A percentile compares a stretch with the other conserved stretches of the same genome.
These are phyloP conservation scores for Drosophila yooni DNA, from an alignment of 2,888 invertebrate genomes.

Conservation along the genomic window DNA sequence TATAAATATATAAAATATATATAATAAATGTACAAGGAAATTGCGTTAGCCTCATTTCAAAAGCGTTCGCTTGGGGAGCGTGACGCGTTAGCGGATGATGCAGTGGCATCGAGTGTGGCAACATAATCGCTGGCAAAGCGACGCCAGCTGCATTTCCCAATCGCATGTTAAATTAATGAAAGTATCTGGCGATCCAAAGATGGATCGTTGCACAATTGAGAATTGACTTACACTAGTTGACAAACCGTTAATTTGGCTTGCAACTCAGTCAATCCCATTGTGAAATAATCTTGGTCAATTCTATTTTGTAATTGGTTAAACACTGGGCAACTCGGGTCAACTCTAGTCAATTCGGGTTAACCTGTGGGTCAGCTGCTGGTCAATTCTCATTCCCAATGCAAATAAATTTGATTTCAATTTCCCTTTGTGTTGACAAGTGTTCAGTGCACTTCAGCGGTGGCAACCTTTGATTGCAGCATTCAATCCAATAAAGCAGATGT, in stretches of 20 bases:
- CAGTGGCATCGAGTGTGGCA: slow-evolving; percentile 1
- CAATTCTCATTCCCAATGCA: neutral
- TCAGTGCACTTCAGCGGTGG: too few relatives aligned
- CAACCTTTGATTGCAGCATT: neutral
- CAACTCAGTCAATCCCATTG: neutral
- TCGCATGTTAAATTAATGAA: slow-evolving; percentile 27
- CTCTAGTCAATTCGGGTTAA: neutral
- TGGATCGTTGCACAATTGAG: slow-evolving; percentile 6
- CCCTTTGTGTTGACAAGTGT: neutral
- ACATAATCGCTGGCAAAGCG: slow-evolving; percentile 8
- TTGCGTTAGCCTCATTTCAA: neutral
- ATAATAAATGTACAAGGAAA: slow-evolving; percentile 2
- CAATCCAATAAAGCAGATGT: neutral
- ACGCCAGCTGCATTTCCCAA: slow-evolving; percentile 17
- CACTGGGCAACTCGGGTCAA: neutral
- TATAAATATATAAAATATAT: neutral
- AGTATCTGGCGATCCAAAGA: slow-evolving; percentile 6
- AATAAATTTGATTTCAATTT: neutral
- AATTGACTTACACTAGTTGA: slow-evolving; percentile 5
- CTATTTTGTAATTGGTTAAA: neutral
- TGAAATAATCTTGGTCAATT: neutral
- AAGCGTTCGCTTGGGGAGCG: neutral
- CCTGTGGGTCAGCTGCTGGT: neutral
- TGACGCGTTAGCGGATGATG: neutral
- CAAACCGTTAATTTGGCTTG: neutral